Base-by-base conservation (phyloP, 2,888 invertebrate species). In the Drosophila subsilvestris region DNA sequence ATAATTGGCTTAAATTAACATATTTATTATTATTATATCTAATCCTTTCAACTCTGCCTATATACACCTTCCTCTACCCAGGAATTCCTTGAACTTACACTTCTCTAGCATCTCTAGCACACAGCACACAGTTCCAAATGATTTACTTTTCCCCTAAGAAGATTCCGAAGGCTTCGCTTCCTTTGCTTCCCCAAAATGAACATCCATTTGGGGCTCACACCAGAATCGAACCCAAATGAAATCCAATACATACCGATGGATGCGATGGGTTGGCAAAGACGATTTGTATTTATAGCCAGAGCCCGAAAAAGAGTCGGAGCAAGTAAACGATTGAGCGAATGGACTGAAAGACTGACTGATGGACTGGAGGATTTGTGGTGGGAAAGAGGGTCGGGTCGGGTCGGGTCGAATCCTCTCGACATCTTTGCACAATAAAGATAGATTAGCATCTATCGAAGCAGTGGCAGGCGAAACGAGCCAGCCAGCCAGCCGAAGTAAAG, bases 361-460 rank as follows among this genome's bases (percentile, higher is more conserved):
- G 50, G 17, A 17, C 49, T 49, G 9, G 20, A 22, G 54, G 22
- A 43, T 43, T 55, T 29, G 29, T 20, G 58, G 32, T 27, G 61
- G 45, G 37, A 9, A 29, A 18, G 43, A 27, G 20, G 57, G 47
- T 25, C 61, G 4, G 22, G 22, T 22, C 22, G 22, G 3, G 22
- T 22, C 54, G 50, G 14, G 20, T 53, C 32, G 73, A 78, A 80
- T 82, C 82, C 86, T 80, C 86, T 86, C 84, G 79, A 78, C 82
- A 84, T 82, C 84, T 82, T 78, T 83, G 84, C 63, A 86, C 86
- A 82, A 76, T 86, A 86, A 83, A 82, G 84, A 82, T 86, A 84
- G 82, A 86, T 86, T 78, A 79, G 84, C 82, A 82, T 82, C 82
- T 84, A 82, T 86, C 78, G 81, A 80, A 75, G 84, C 78, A 73